Conservation (phyloP, 2,113 vertebrate species). For the Chloropsis hardwickii region DNA sequence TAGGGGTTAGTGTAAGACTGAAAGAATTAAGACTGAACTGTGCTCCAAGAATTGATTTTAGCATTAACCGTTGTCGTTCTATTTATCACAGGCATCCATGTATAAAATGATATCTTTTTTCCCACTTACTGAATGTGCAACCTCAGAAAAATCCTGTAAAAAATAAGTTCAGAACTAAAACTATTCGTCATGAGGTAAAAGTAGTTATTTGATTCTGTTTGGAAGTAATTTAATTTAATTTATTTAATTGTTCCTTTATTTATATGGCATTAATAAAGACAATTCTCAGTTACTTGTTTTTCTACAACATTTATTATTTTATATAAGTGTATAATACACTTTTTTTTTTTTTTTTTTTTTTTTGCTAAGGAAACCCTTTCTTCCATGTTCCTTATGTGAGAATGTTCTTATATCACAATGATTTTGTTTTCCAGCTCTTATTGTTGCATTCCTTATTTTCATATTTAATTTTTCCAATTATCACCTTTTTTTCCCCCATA, state of each 20-base stretch:
- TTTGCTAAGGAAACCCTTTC: neutral
- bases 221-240: neutral
- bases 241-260: neutral
- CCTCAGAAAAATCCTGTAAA: neutral
- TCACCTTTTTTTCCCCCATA: neutral
- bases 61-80: neutral
- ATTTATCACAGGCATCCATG: neutral
- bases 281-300: neutral
- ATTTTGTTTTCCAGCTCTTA: neutral
- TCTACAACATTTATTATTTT: neutral
- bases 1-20: neutral
- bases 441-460: neutral
- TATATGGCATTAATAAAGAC: neutral
- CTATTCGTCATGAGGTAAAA: neutral
- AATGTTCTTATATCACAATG: neutral
- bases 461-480: neutral
- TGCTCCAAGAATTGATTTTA: neutral
- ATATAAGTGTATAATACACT: fast-evolving
- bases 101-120: neutral
- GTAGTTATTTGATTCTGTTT: neutral
- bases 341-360: neutral
- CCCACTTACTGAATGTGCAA: neutral
- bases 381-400: neutral
- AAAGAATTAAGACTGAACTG: neutral
- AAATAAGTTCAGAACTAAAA: neutral